phyloP scores from a whole-genome alignment of 2,888 invertebrate genomes.

The Apamea crenata region DNA sequence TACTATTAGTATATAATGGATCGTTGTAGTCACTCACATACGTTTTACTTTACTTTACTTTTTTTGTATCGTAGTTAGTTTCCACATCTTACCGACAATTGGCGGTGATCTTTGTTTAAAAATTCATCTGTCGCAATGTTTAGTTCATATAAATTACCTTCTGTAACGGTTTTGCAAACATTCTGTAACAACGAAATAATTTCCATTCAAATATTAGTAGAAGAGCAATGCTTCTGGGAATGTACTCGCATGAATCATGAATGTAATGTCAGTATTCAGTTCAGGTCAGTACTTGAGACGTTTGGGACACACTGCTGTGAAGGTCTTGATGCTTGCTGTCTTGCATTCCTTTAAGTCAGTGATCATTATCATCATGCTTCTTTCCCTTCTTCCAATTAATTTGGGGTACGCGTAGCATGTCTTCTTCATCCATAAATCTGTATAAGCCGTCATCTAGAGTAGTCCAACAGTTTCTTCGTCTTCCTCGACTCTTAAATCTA shows the following conservation, averaged over 20 bases:
- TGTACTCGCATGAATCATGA: slow-evolving; percentile 45
- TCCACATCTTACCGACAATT: no score
- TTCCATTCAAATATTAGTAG: slow-evolving; percentile 13
- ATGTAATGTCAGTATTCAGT: slow-evolving; percentile 50
- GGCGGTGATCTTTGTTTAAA: not conserved
- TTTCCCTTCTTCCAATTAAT: not conserved
- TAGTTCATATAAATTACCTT: not conserved
- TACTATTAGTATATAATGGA: no score
- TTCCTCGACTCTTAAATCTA: not conserved
- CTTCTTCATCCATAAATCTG: not conserved
- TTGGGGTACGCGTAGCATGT: not conserved
- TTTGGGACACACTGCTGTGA: slow-evolving; percentile 28
- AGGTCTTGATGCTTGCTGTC: not conserved
- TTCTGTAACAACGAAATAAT: not conserved
- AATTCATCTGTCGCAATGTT: not conserved
- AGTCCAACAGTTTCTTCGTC: not conserved
- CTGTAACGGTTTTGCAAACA: not conserved
- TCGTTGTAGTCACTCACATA: no score
- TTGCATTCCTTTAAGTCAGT: not conserved
- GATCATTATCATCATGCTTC: not conserved
- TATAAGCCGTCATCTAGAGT: no score
- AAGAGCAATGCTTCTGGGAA: slow-evolving; percentile 29
- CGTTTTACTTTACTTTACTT: no score
- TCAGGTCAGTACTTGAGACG: slow-evolving; percentile 29
- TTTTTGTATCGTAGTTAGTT: no score